Evolutionary conservation across 1,140 invertebrate species (phyloP).

Genomic region (Listronotus oregonensis): DNA sequence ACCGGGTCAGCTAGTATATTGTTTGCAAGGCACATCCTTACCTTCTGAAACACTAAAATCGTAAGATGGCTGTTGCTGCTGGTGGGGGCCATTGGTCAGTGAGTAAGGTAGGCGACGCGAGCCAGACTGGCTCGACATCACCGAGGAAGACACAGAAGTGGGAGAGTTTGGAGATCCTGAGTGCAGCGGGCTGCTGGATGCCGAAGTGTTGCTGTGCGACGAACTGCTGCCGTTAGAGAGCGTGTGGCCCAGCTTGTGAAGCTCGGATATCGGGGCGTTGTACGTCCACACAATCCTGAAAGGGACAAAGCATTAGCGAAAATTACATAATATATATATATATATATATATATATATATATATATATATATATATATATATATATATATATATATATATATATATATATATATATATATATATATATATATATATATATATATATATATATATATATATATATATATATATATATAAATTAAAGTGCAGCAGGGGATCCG

Average conservation of each 20-base stretch:
- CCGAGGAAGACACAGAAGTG: conserved; percentile 83
- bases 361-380: too few relatives aligned
- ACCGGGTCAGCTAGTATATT: too few relatives aligned
- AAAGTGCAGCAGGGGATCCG: too few relatives aligned
- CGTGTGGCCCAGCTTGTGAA: conserved; percentile 58
- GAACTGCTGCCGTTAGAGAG: conserved; percentile 64
- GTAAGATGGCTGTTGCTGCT: conserved; percentile 58
- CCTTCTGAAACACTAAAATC: conserved; percentile 61
- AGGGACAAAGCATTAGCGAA: neutral
- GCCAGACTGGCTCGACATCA: conserved; percentile 72
- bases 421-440: too few relatives aligned
- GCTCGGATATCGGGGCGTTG: conserved; percentile 72
- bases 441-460: too few relatives aligned
- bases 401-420: too few relatives aligned
- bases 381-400: too few relatives aligned
- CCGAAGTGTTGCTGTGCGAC: conserved; percentile 66
- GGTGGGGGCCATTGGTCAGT: conserved; percentile 48
- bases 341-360: too few relatives aligned
- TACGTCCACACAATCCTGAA: conserved; percentile 86
- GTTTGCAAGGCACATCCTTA: conserved; percentile 1
- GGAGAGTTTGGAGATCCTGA: conserved; percentile 76
- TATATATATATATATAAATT: too few relatives aligned
- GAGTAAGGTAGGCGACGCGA: conserved; percentile 46
- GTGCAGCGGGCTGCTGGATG: conserved; percentile 66
- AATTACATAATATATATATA: too few relatives aligned